These are phyloP conservation scores for Lymantria monacha DNA, from an alignment of 2,888 invertebrate genomes.

Conservation along the genomic window DNA sequence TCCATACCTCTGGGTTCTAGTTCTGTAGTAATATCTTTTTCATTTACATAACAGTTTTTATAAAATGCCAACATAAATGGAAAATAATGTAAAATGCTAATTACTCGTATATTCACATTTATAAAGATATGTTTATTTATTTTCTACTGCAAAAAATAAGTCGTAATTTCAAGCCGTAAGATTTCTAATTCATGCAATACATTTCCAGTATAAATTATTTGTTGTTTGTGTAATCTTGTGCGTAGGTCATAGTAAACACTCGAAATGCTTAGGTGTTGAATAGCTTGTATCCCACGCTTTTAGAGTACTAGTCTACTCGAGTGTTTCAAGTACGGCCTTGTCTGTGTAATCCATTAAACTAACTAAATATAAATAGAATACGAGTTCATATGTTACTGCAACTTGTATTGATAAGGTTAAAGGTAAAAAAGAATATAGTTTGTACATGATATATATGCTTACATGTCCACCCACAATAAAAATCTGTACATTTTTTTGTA, in stretches of 20 bases:
- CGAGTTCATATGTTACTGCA: not conserved
- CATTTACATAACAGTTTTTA: too few relatives aligned
- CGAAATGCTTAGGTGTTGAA: slow-evolving; percentile 35
- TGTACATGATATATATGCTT: not conserved
- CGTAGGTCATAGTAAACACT: slow-evolving; percentile 18
- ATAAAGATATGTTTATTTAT: too few relatives aligned
- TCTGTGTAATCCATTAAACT: slow-evolving; percentile 25
- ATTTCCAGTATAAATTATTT: not conserved
- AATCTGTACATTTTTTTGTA: too few relatives aligned
- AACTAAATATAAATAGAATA: slow-evolving; percentile 1
- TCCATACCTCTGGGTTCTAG: too few relatives aligned
- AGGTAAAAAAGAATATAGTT: not conserved
- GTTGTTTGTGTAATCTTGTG: slow-evolving; percentile 6
- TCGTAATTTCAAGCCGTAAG: too few relatives aligned
- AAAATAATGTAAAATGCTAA: too few relatives aligned
- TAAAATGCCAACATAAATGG: too few relatives aligned
- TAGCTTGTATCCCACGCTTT: slow-evolving; percentile 38
- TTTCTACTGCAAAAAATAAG: too few relatives aligned
- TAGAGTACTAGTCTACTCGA: slow-evolving; percentile 24
- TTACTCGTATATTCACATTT: too few relatives aligned
- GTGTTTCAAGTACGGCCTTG: slow-evolving; percentile 33
- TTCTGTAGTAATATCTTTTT: too few relatives aligned
- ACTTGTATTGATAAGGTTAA: not conserved
- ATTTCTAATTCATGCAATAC: too few relatives aligned
- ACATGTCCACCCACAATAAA: not conserved